Evolutionary conservation across 2,113 vertebrate genomes (phyloP).

Genomic region (Delphinus delphis): DNA sequence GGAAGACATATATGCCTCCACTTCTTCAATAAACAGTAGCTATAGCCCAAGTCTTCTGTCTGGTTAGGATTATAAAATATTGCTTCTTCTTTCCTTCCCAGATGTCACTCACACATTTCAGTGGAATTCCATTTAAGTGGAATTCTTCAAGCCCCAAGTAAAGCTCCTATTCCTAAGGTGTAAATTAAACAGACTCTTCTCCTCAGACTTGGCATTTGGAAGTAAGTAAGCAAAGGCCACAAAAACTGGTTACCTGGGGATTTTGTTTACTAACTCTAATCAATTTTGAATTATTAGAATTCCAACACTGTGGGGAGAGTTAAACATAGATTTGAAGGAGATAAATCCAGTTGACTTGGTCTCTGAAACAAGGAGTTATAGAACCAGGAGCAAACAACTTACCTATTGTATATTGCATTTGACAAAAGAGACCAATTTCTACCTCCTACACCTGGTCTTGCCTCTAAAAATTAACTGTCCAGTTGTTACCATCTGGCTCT

Average conservation of each 20-base stretch:
- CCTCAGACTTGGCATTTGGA: not conserved
- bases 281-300: constrained; percentile 63
- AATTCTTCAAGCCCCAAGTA: not conserved
- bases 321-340: not conserved
- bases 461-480: not conserved
- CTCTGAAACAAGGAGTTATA: constrained; percentile 17
- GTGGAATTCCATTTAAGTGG: not conserved
- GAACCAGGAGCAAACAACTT: not conserved
- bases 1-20: not conserved
- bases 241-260: not conserved
- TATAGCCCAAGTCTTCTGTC: not conserved
- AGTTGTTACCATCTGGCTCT: not conserved
- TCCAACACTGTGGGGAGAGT: not conserved
- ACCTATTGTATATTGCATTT: not conserved
- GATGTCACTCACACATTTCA: not conserved
- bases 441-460: not conserved
- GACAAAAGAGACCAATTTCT: not conserved
- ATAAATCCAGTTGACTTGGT: constrained; percentile 35
- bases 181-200: constrained; percentile 41
- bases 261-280: constrained; percentile 54
- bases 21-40: not conserved
- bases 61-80: not conserved
- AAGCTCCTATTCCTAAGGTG: not conserved
- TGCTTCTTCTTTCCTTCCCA: not conserved
- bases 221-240: constrained; percentile 9